Base-by-base conservation (phyloP, 53 echinoderm and acorn worm species). In the Luidia sarsii region DNA sequence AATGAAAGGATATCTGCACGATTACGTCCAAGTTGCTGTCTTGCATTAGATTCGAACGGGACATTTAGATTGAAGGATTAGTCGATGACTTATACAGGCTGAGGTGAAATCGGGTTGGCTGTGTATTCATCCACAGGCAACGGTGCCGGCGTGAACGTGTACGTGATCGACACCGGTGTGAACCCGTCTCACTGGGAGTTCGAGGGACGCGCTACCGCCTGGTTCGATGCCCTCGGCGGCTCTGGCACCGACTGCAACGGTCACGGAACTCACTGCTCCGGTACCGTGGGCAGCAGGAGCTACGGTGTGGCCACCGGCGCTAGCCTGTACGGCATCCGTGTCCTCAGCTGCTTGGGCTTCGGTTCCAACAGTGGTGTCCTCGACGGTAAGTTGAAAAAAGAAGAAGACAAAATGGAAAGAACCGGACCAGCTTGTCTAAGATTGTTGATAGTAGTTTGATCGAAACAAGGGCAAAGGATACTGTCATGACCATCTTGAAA, bases 121-220 rank as follows among this genome's bases (percentile, higher is more conserved):
- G 2, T 38, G 8, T 38, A 39, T 32, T 55, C 10, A 53, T 86
- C 33, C 19, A 10, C 46, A 83, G 91, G 87, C 24, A 80, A 68
- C 56, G 94, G 94, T 16, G 69, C 48, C 25, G 91, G 91, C 10
- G 83, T 82, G 8, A 72, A 94, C 59, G 91, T 86, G 10, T 94
- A 94, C 89, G 89, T 94, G 35, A 85, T 94, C 71, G 94, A 94
- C 48, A 94, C 94, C 38, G 94, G 94, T 35, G 85, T 94, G 80
- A 94, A 94, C 68, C 68, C 48, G 3, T 46, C 49, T 21, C 94
- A 94, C 74, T 64, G 51, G 13, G 94, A 94, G 64, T 88, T 91
- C 48, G 87, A 59, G 0, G 91, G 80, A 24, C 81, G 94, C 16
- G 82, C 88, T 13, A n/a, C 33, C 21, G 66, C 68, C 51, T 85